Conservation (phyloP, 2,888 invertebrate species). For the Diadegma fenestrale region DNA sequence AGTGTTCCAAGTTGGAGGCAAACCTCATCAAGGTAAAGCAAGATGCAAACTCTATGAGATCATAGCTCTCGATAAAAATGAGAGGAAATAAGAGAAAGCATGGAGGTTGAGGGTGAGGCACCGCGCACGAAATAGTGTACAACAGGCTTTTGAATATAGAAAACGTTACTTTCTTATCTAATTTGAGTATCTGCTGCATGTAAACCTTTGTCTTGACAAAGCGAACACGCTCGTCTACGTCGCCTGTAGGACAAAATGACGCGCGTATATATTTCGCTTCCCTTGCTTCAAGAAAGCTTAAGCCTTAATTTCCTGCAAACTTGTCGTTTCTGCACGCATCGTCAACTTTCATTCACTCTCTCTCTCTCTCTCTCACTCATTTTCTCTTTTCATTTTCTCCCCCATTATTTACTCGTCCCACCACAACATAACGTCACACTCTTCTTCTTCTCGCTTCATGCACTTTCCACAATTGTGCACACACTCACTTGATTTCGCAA, state of each 20-base stretch:
- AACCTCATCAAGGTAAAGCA: background rate
- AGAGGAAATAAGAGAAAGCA: background rate
- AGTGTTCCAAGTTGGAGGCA: background rate
- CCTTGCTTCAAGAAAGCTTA: slow-evolving; percentile 58
- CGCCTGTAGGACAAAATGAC: slow-evolving; percentile 23
- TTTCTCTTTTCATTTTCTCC: slow-evolving; percentile 43
- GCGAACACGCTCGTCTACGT: slow-evolving; percentile 3
- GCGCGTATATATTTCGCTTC: slow-evolving; percentile 29
- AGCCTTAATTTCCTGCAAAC: slow-evolving; percentile 65
- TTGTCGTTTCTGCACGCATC: slow-evolving; percentile 65
- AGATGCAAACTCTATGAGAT: slow-evolving; percentile 9
- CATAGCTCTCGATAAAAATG: background rate
- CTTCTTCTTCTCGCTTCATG: slow-evolving; percentile 41
- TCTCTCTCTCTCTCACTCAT: slow-evolving; percentile 55
- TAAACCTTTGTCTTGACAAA: slow-evolving; percentile 22
- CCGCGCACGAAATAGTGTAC: slow-evolving; percentile 1
- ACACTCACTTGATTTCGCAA: slow-evolving; percentile 45
- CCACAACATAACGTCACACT: slow-evolving; percentile 51
- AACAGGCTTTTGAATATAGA: slow-evolving; percentile 39
- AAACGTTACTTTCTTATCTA: slow-evolving; percentile 47
- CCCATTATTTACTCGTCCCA: slow-evolving; percentile 32
- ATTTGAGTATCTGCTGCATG: slow-evolving; percentile 29
- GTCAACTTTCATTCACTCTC: slow-evolving; percentile 53
- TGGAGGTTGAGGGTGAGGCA: background rate
- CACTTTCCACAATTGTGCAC: slow-evolving; percentile 60